Base-by-base conservation (phyloP, 2,888 invertebrate species). In the Hypena proboscidalis region DNA sequence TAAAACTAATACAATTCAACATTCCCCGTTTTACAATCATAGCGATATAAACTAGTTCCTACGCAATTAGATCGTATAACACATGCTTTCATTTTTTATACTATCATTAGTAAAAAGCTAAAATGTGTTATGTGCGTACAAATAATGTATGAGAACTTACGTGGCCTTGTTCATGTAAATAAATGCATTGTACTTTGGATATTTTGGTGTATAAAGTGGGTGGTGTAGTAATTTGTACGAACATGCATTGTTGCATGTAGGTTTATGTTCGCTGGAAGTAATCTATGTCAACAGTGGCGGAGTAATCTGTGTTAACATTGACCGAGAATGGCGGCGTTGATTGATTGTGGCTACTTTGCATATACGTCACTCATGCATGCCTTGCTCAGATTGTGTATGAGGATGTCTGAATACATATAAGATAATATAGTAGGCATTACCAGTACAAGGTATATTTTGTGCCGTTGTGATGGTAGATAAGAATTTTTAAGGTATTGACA, bases 81-180 rank as follows among this genome's bases (percentile, higher is more conserved):
- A 39, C 14, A 11, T 14, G 21, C 49, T 61, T 57, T 61, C 40
- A 26, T 48, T 55, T 49, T 54, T 37, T 40, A 42, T 26, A 31
- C 5, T 6, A 6, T 45, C 51, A 45, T 58, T 51, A 52, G 30
- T 32, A 26, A 38, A 42, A 47, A 13, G n/a, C 9, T 29, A 38
- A 37, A 58, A 33, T 39, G 39, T 41, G 36, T 34, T 21, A 5
- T n/a, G 6, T 13, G 5, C 31, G 3, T 15, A 5, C 31, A 47
- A 58, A 46, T 36, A 13, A 17, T 21, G 15, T 26, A 9, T 9
- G 23, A 25, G 10, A 51, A 37, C 42, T 55, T 20, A 19, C 13
- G 30, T 60, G 56, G 39, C 58, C 58, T 26, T 15, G 34, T 56
- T 58, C 41, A 31, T 43, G 60, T 38, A 21, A 1, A 13, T 4